A percentile compares a stretch with the other conserved stretches of the same genome.
These are phyloP conservation scores for Synergus umbraculus DNA, from an alignment of 2,888 invertebrate species.

Conservation along the genomic window DNA sequence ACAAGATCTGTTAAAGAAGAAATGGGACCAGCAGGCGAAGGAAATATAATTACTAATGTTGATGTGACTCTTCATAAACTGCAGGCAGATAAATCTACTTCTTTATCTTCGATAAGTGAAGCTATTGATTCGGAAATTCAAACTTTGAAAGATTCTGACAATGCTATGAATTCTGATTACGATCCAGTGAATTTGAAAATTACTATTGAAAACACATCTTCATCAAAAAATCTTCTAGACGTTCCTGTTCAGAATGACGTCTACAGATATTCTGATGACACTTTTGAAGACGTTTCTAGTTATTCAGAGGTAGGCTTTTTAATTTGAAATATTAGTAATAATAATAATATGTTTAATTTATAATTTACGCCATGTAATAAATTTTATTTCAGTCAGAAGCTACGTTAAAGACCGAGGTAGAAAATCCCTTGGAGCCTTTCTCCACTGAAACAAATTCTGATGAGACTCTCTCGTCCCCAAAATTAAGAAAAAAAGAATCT, in stretches of 20 bases:
- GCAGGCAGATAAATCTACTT: not conserved
- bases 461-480: not conserved
- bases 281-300: not conserved
- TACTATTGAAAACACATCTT: not conserved
- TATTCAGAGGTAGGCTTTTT: not conserved
- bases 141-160: not conserved
- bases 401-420: not conserved
- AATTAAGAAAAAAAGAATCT: not conserved
- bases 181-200: not conserved
- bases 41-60: constrained; percentile 5
- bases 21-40: not conserved
- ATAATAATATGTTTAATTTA: not conserved
- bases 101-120: not conserved
- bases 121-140: not conserved
- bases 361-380: not conserved
- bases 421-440: not conserved
- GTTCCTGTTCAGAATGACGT: not conserved
- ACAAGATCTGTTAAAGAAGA: not conserved
- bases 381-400: not conserved
- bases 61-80: not conserved
- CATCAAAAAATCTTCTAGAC: not conserved
- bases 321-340: not conserved
- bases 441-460: not conserved
- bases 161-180: not conserved
- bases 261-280: constrained; percentile 5